Evolutionary conservation across 2,113 vertebrate genomes (phyloP).

Genomic region (Toxotes jaculatrix): DNA sequence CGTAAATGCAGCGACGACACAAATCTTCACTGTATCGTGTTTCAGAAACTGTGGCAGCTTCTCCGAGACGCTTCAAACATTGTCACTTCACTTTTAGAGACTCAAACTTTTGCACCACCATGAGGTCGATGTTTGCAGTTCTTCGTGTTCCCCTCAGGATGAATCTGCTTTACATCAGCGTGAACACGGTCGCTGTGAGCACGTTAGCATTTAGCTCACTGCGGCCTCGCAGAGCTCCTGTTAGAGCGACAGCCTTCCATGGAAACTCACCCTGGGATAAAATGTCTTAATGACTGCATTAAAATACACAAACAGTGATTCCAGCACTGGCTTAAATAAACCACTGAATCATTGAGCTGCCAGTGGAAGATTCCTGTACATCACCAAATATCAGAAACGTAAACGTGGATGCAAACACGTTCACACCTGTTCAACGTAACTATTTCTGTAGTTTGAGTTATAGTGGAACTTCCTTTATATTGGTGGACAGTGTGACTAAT

Average conservation of each 20-base stretch:
- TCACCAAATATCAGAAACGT: neutral
- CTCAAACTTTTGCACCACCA: too few species aligned
- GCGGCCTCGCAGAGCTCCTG: neutral
- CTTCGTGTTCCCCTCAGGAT: neutral
- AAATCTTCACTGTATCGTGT: too few species aligned
- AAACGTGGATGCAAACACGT: neutral
- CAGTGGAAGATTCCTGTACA: neutral
- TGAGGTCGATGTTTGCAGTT: too few species aligned
- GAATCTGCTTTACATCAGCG: too few species aligned
- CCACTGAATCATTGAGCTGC: neutral
- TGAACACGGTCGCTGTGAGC: neutral
- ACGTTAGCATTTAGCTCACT: neutral
- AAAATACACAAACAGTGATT: neutral
- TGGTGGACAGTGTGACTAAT: neutral
- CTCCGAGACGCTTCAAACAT: too few species aligned
- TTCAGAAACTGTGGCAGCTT: too few species aligned
- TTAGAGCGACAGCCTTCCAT: neutral
- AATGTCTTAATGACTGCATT: neutral
- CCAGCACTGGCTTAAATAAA: neutral
- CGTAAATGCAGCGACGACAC: too few species aligned
- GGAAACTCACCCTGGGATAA: conserved; percentile 4
- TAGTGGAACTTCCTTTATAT: neutral
- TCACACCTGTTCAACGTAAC: neutral
- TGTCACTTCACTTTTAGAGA: too few species aligned
- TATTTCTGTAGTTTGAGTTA: conserved; percentile 5